These are phyloP conservation scores for Onychostoma macrolepis DNA, from an alignment of 2,113 vertebrate species.

Conservation along the genomic window DNA sequence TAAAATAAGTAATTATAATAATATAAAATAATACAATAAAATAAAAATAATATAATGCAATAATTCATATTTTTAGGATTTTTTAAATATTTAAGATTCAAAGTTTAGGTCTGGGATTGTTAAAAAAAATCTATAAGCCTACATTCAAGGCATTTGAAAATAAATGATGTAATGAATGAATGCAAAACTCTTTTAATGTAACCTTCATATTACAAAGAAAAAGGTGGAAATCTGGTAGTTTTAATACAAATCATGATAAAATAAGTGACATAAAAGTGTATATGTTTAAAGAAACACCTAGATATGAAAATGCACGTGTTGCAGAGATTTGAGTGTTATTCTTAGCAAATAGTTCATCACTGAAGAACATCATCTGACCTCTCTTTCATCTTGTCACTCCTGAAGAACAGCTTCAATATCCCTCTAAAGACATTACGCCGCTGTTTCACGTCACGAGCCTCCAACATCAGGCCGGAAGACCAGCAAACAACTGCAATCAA, in stretches of 20 bases:
- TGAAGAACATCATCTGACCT: not conserved
- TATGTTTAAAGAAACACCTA: not conserved
- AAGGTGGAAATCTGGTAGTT: not conserved
- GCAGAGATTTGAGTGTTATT: too few species aligned
- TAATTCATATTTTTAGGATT: too few species aligned
- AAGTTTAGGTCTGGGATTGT: not conserved
- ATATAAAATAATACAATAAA: too few species aligned
- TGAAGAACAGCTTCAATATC: conserved; percentile 13
- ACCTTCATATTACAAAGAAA: not conserved
- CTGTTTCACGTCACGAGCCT: too few species aligned
- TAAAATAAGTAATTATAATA: too few species aligned
- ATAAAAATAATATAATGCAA: too few species aligned
- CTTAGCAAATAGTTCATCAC: too few species aligned
- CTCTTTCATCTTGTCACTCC: not conserved
- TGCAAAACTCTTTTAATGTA: not conserved
- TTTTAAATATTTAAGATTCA: not conserved
- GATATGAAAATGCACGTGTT: too few species aligned
- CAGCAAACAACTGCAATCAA: not conserved
- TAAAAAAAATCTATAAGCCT: too few species aligned
- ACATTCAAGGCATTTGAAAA: not conserved
- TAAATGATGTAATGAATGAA: not conserved
- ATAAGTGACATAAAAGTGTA: not conserved
- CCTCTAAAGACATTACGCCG: not conserved
- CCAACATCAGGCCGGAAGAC: not conserved
- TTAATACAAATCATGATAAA: not conserved